These are phyloP conservation scores for Drosophila quinaria DNA, from an alignment of 2,888 invertebrate species.

Conservation along the genomic window DNA sequence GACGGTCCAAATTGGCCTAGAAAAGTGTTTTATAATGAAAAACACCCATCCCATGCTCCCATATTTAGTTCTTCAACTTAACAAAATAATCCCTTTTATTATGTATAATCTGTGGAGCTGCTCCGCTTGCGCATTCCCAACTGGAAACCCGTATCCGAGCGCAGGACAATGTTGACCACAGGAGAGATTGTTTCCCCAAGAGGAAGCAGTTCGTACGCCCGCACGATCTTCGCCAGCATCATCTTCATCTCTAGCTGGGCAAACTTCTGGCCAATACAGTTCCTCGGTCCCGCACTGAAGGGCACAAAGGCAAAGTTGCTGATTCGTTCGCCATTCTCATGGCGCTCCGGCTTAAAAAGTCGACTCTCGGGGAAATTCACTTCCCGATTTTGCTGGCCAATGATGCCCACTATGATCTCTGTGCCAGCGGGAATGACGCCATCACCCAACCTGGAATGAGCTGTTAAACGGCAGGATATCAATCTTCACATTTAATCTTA, in stretches of 20 bases:
- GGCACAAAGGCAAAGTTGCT: constrained; percentile 73
- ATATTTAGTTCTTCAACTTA: no score
- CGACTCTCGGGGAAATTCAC: constrained; percentile 60
- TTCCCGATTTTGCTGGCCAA: constrained; percentile 45
- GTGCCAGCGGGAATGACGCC: constrained; percentile 73
- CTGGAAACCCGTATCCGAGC: constrained; percentile 74
- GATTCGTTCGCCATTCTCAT: constrained; percentile 43
- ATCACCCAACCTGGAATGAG: constrained; percentile 55
- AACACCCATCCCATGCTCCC: background rate
- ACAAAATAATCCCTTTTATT: background rate
- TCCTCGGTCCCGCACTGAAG: constrained; percentile 86
- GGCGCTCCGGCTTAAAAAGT: constrained; percentile 77
- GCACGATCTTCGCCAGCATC: constrained; percentile 72
- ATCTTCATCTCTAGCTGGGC: constrained; percentile 79
- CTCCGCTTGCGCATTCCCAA: constrained; percentile 63
- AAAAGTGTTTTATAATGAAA: no score
- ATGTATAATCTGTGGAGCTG: background rate
- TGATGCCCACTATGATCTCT: constrained; percentile 67
- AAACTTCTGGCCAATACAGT: constrained; percentile 82
- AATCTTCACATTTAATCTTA: background rate
- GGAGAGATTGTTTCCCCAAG: constrained; percentile 66
- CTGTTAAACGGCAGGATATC: constrained; percentile 33
- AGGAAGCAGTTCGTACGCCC: constrained; percentile 72
- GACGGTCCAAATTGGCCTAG: no score
- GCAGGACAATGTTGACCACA: constrained; percentile 71